phyloP scores from a whole-genome alignment of 1,140 invertebrate genomes.

The Heliconius melpomene region DNA sequence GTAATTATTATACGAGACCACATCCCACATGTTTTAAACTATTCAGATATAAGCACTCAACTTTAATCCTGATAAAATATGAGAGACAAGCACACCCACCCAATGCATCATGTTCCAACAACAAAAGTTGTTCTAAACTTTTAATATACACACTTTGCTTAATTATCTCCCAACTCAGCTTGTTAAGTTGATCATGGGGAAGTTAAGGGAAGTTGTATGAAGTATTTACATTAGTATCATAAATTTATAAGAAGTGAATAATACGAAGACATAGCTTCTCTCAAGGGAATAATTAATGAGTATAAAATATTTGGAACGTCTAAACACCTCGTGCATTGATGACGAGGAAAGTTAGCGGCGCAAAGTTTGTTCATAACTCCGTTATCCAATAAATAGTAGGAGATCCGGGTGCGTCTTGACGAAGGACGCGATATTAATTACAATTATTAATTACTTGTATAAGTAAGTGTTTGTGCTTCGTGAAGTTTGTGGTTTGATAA shows the following conservation, averaged over 20 bases:
- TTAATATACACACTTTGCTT: slow-evolving; percentile 14
- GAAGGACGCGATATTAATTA: not conserved
- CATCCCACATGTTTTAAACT: not conserved
- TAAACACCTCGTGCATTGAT: slow-evolving; percentile 58
- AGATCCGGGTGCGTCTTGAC: not conserved
- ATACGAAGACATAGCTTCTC: slow-evolving; percentile 56
- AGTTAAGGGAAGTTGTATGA: slow-evolving; percentile 45
- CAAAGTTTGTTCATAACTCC: slow-evolving; percentile 31
- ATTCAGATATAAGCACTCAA: not conserved
- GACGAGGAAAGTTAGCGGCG: slow-evolving; percentile 41
- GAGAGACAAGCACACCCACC: not conserved
- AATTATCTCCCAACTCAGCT: slow-evolving; percentile 14
- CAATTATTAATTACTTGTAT: not conserved
- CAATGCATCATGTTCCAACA: slow-evolving; percentile 16
- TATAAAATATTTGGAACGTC: slow-evolving; percentile 64
- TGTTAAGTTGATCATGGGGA: slow-evolving; percentile 55
- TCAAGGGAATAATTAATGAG: slow-evolving; percentile 67
- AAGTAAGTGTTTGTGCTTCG: not conserved
- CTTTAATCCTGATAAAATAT: not conserved
- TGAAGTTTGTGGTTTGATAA: too few species aligned
- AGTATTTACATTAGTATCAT: slow-evolving; percentile 78
- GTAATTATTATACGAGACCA: not conserved
- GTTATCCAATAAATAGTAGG: slow-evolving; percentile 25
- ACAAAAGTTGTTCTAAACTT: slow-evolving; percentile 17
- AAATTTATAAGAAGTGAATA: slow-evolving; percentile 74